These are phyloP conservation scores for Theristicus caerulescens DNA, from an alignment of 2,113 vertebrate species.

Conservation along the genomic window DNA sequence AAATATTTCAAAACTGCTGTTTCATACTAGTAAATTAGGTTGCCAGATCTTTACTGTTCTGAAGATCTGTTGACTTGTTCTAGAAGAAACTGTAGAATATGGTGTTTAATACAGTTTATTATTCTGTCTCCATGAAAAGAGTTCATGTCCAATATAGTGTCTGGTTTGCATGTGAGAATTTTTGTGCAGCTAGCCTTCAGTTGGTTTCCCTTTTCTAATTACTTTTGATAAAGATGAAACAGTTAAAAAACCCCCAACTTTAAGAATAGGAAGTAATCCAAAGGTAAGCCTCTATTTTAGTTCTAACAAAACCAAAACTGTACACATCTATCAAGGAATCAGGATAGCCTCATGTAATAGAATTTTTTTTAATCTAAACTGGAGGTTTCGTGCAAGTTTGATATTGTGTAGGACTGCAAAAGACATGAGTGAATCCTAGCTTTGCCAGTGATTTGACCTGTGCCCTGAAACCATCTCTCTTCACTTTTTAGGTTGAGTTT, in stretches of 20 bases:
- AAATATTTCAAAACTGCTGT: neutral
- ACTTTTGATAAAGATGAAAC: neutral
- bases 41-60: neutral
- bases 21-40: neutral
- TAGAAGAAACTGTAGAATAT: neutral
- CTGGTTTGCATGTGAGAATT: neutral
- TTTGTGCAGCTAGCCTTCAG: neutral
- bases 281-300: neutral
- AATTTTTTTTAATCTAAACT: neutral
- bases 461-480: neutral
- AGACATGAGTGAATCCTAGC: neutral
- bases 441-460: neutral
- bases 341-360: neutral
- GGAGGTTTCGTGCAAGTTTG: neutral
- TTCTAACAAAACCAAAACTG: neutral
- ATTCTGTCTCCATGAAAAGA: neutral
- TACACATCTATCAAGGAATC: neutral
- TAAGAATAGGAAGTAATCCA: neutral
- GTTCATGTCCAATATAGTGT: neutral
- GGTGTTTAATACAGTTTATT: neutral
- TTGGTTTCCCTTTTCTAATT: neutral
- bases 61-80: neutral
- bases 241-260: neutral
- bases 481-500: neutral
- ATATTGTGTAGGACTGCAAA: neutral